phyloP scores from a whole-genome alignment of 1,140 invertebrate genomes.

The Drosophila pruinosa region DNA sequence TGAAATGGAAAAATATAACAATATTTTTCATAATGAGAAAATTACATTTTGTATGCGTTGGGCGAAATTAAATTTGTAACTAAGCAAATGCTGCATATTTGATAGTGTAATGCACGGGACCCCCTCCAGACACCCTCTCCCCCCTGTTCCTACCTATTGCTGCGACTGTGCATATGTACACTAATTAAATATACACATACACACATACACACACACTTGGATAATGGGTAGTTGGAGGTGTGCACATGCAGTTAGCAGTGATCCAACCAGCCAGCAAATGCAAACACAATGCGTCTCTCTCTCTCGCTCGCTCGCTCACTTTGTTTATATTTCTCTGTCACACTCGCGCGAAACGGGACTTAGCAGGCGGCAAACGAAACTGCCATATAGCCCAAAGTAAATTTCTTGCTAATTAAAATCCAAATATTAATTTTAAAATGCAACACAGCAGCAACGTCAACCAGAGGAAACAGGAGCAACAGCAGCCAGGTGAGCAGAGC shows the following conservation, averaged over 20 bases:
- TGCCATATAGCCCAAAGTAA: conserved; percentile 72
- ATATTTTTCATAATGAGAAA: conserved; percentile 36
- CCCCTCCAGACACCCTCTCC: background rate
- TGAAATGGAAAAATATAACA: background rate
- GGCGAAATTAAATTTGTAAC: conserved; percentile 74
- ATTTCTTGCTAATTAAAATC: conserved; percentile 81
- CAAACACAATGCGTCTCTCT: conserved; percentile 58
- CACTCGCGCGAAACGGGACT: background rate
- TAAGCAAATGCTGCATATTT: conserved; percentile 80
- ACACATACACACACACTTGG: conserved; percentile 29
- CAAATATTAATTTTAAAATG: conserved; percentile 82
- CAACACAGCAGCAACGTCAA: conserved; percentile 40
- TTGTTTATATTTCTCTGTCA: background rate
- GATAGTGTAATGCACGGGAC: conserved; percentile 40
- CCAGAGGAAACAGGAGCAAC: background rate
- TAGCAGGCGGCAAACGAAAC: conserved; percentile 35
- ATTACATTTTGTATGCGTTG: conserved; percentile 41
- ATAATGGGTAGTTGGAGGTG: conserved; percentile 16
- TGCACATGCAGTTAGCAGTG: conserved; percentile 29
- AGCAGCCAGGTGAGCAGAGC: background rate
- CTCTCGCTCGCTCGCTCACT: background rate
- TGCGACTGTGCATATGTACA: conserved; percentile 56
- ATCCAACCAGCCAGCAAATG: conserved; percentile 46
- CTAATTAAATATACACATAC: conserved; percentile 72
- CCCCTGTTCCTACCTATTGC: conserved; percentile 26